Evolutionary conservation across 92 coral and sea anemone genomes (phyloP).

Genomic region (Plumapathes pennacea): DNA sequence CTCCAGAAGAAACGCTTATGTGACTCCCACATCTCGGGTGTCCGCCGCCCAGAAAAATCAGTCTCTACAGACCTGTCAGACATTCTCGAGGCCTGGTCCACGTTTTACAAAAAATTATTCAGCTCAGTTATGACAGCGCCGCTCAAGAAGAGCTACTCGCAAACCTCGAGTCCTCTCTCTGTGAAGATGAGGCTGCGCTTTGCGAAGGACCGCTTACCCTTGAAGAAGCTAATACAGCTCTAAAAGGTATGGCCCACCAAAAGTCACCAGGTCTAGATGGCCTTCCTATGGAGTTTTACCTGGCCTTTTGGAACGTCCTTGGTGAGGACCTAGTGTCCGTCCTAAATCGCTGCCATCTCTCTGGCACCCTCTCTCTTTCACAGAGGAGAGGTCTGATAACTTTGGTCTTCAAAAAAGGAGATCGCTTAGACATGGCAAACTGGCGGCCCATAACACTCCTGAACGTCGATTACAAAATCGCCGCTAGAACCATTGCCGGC

Average conservation of each 20-base stretch:
- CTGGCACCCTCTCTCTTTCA: background rate
- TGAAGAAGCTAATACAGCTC: background rate
- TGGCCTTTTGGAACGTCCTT: background rate
- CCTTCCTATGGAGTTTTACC: conserved; percentile 2
- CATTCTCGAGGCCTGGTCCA: no score
- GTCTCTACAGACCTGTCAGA: no score
- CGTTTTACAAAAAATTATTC: conserved; percentile 13
- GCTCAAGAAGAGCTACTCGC: no score
- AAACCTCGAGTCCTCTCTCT: no score
- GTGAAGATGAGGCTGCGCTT: no score
- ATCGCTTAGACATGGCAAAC: conserved; percentile 4
- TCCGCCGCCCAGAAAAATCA: no score
- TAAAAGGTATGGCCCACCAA: conserved; percentile 1
- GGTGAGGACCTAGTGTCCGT: background rate
- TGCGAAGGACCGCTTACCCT: conserved; percentile 11
- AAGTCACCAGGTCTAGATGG: conserved; percentile 11
- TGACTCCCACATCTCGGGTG: no score
- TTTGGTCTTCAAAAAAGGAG: conserved; percentile 13
- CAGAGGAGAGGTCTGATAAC: conserved; percentile 34
- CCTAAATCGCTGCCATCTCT: background rate
- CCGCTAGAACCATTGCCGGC: conserved; percentile 17
- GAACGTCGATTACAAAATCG: conserved; percentile 29
- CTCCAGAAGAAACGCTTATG: no score
- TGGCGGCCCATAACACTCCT: conserved; percentile 52
- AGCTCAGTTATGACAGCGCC: no score